phyloP scores from a whole-genome alignment of 2,797 vertebrate genomes.

The Chromis chromis region DNA sequence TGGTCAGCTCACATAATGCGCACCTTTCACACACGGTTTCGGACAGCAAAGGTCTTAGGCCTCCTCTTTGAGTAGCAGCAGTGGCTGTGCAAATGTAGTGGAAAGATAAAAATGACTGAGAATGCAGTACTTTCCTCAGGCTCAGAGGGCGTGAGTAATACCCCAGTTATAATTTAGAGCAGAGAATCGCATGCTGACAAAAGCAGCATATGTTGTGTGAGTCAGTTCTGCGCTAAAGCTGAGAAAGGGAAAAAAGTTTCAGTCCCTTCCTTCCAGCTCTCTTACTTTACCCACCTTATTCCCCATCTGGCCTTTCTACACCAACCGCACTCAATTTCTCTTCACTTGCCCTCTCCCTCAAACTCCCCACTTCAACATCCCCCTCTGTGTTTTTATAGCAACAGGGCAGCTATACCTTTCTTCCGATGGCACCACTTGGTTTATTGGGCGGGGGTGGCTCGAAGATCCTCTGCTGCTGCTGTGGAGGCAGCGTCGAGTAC shows the following conservation, averaged over 20 bases:
- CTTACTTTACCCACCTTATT: constrained; percentile 58
- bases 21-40: constrained; percentile 27
- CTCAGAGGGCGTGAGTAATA: constrained; percentile 80
- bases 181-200: constrained; percentile 82
- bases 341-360: constrained; percentile 23
- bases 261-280: constrained; percentile 64
- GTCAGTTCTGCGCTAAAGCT: constrained; percentile 83
- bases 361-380: constrained; percentile 39
- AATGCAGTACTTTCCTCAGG: constrained; percentile 72
- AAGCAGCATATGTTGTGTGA: constrained; percentile 86
- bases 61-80: constrained; percentile 33
- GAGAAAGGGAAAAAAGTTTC: constrained; percentile 57
- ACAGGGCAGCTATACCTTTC: constrained; percentile 87
- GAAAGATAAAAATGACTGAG: constrained; percentile 70
- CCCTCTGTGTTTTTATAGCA: constrained; percentile 56
- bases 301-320: constrained; percentile 64
- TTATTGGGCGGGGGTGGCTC: constrained; percentile 95
- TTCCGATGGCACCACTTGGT: constrained; percentile 92
- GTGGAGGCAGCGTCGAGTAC: constrained; percentile 95
- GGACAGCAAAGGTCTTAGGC: constrained; percentile 39
- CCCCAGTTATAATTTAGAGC: constrained; percentile 82
- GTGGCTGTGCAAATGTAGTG: constrained; percentile 60
- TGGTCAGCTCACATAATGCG: constrained; percentile 27
- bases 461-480: constrained; percentile 97
- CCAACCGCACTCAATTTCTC: constrained; percentile 44